phyloP scores from a whole-genome alignment of 1,140 invertebrate species.

The Cotesia glomerata region DNA sequence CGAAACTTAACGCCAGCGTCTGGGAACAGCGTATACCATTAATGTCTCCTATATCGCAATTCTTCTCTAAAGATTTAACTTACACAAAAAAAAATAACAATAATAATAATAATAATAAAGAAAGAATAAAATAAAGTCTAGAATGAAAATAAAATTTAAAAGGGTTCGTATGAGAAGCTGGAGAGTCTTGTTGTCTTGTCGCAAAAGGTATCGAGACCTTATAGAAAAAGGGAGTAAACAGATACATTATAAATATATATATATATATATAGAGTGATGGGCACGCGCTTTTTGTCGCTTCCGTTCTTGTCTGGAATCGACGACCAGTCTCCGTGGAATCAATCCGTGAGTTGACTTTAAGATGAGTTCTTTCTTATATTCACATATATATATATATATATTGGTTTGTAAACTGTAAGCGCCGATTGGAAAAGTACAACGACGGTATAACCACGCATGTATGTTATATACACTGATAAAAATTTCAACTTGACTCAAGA shows the following conservation, averaged over 20 bases:
- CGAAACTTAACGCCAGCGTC: not conserved
- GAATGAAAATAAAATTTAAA: no score
- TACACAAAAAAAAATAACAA: no score
- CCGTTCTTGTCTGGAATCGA: slow-evolving; percentile 26
- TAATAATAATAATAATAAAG: no score
- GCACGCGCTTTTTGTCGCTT: slow-evolving; percentile 32
- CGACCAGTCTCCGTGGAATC: slow-evolving; percentile 7
- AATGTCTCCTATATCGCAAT: not conserved
- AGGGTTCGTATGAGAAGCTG: no score
- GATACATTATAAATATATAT: not conserved
- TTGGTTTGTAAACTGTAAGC: slow-evolving; percentile 22
- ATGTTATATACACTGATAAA: no score
- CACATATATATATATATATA: not conserved
- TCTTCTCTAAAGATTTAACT: no score
- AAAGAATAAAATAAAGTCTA: no score
- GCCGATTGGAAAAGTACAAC: slow-evolving; percentile 43
- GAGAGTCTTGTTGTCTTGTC: not conserved
- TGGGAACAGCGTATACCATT: not conserved
- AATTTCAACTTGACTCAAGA: no score
- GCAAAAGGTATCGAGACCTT: not conserved
- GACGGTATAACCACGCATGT: not conserved
- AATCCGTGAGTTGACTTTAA: slow-evolving; percentile 26
- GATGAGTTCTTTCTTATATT: not conserved
- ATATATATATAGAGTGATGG: not conserved
- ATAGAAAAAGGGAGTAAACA: not conserved